Base-by-base conservation (phyloP, 2,797 vertebrate species). In the Cynodonichthys magdalenae region DNA sequence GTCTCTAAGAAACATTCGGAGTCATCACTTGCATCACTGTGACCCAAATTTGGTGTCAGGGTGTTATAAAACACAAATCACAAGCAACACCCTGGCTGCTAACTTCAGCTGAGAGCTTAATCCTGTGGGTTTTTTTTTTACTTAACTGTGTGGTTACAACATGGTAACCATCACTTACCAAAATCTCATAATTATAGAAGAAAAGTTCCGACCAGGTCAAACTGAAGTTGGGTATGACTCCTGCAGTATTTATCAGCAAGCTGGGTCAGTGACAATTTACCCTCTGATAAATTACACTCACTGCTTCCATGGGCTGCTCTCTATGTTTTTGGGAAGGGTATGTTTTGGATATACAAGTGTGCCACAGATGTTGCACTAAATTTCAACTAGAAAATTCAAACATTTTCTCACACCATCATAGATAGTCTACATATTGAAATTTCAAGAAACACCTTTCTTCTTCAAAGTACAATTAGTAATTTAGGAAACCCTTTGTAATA, bases 1-100 rank as follows among this genome's bases (percentile, higher is more conserved):
- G 66, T 65, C 69, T 82, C 70, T 48, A 58, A 66, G 62, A 81
- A 86, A 82, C 75, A 49, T 65, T 74, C 3, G 52, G 72, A 85
- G 71, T 83, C 75, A 79, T 80, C 75, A 59, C 59, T 85, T 75
- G 63, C 73, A 75, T 72, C 17, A 0, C 29, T 31, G 53, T 83
- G 81, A 84, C 77, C 81, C 78, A 82, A 71, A 85, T 86, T 62
- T 63, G 51, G 49, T 48, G 64, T 75, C 60, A 27, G 51, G 50
- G 18, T 72, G 69, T 79, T 79, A 69, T 69, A 74, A 76, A 79
- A 83, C 10, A 50, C 60, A 68, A 53, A 81, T 82, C 63, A 69
- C 74, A 77, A 57, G 68, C 67, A 20, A 2, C 29, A 10, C n/a
- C 69, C 34, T 20, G 5, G 55, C 60, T 48, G 60, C 42, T 8